Base-by-base conservation (phyloP, 2,113 vertebrate genomes). In the Alces alces region DNA sequence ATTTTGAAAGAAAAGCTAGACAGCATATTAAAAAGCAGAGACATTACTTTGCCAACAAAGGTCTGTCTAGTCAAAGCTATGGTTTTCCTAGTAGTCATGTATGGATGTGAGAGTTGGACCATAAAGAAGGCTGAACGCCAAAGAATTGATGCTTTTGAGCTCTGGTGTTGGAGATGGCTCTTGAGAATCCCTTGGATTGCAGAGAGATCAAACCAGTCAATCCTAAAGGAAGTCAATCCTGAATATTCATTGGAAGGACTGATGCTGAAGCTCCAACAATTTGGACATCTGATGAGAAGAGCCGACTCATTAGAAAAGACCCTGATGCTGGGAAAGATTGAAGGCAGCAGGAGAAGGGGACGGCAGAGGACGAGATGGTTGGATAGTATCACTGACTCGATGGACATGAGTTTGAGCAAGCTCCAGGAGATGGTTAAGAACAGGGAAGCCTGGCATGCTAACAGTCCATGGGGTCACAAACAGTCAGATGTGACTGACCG, bases 281-380 rank as follows among this genome's bases (percentile, higher is more conserved):
- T 23, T 70, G 66, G 66, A 23, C n/a, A 70, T 70, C 66, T 70
- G n/a, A 70, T 70, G 66, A 39, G 66, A 70, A 23, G 66, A 70
- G n/a, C 19, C 0, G 0, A 70, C 10, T 70, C 10, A 39, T 70
- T 70, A 70, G 66, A 23, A 70, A 70, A 70, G n/a, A 70, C n/a
- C n/a, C n/a, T 70, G 66, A 70, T 39, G 66, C 19, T 70, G 19
- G n/a, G n/a, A 70, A 70, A 39, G 66, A 70, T 39, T 23, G 19
- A 70, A 39, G n/a, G 66, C 19, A 70, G 19, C 66, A 39, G 19
- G 19, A 39, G 19, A 70, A 70, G 66, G 66, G 19, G n/a, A 70
- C 1, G 0, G 66, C n/a, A 70, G n/a, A 36, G n/a, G 66, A 39
- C 0, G 0, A 70, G 66, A 39, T 23, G 9, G n/a, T 70, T 70